Evolutionary conservation across 2,797 vertebrate genomes (phyloP).

Genomic region (Peromyscus nudipes): DNA sequence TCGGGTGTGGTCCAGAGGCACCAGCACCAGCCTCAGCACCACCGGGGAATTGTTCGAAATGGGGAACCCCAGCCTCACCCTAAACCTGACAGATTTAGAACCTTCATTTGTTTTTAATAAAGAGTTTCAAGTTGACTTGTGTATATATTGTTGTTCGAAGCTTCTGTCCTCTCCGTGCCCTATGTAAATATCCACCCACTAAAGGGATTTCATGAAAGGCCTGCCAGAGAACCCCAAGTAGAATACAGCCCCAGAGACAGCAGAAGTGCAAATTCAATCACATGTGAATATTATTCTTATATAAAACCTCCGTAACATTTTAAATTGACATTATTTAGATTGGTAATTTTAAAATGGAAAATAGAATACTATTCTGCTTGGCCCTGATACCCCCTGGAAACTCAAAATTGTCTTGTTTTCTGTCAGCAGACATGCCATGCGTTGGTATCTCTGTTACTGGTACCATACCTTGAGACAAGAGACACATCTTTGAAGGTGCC

Average conservation of each 20-base stretch:
- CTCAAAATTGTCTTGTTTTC: neutral
- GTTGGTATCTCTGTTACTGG: constrained; percentile 8
- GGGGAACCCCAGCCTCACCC: neutral
- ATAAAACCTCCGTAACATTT: neutral
- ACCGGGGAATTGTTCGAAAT: constrained; percentile 10
- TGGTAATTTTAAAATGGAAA: neutral
- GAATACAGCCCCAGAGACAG: neutral
- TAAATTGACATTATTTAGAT: constrained; percentile 38
- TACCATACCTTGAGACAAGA: neutral
- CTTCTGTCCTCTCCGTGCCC: constrained; percentile 27
- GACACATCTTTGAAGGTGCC: neutral
- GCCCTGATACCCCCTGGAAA: neutral
- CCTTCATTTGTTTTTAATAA: constrained; percentile 5
- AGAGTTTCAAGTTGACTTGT: constrained; percentile 16
- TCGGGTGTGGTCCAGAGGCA: neutral
- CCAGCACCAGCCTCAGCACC: neutral
- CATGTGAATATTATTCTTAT: constrained; percentile 22
- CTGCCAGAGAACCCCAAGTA: neutral
- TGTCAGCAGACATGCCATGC: neutral
- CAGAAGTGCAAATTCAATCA: constrained; percentile 24
- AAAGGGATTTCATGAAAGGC: constrained; percentile 44
- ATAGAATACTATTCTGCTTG: neutral
- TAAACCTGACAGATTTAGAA: neutral
- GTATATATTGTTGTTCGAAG: neutral
- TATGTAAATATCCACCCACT: neutral